A percentile compares a stretch with the other conserved stretches of the same genome.
These are phyloP conservation scores for Drosophila algonquin DNA, from an alignment of 2,888 invertebrate genomes.

Conservation along the genomic window DNA sequence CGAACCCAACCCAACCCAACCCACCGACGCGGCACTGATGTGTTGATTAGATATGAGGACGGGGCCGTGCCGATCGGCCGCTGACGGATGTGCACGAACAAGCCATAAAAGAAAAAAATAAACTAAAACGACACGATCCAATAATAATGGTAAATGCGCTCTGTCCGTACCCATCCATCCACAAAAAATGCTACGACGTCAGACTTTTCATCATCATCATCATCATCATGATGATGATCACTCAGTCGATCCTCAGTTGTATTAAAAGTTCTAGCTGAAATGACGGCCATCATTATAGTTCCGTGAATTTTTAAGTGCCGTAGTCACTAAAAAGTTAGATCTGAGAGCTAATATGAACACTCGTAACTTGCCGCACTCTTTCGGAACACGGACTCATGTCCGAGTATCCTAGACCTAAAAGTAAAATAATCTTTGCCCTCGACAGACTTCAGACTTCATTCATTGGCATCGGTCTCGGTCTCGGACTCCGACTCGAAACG, in stretches of 20 bases:
- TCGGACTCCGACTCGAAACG: neutral
- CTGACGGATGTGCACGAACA: conserved; percentile 60
- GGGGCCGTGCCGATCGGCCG: conserved; percentile 31
- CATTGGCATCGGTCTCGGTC: neutral
- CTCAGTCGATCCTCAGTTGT: neutral
- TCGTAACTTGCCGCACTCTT: neutral
- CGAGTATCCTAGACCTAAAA: neutral
- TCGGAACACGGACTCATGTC: too few relatives aligned
- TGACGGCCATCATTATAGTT: neutral
- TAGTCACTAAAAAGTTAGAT: neutral
- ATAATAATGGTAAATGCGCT: conserved; percentile 38
- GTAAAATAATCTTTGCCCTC: too few relatives aligned
- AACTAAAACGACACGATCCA: conserved; percentile 40
- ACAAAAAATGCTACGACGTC: neutral
- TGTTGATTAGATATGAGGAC: conserved; percentile 48
- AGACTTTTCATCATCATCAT: neutral
- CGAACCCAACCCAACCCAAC: neutral
- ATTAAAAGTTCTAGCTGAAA: neutral
- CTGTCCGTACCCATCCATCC: conserved; percentile 4
- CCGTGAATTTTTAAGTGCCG: neutral
- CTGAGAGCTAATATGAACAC: neutral
- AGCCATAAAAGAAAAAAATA: conserved; percentile 40
- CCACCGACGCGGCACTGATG: conserved; percentile 19
- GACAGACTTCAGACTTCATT: neutral
- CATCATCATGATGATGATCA: neutral